Conservation (phyloP, 2,113 vertebrate species). For the Mungos mungo region DNA sequence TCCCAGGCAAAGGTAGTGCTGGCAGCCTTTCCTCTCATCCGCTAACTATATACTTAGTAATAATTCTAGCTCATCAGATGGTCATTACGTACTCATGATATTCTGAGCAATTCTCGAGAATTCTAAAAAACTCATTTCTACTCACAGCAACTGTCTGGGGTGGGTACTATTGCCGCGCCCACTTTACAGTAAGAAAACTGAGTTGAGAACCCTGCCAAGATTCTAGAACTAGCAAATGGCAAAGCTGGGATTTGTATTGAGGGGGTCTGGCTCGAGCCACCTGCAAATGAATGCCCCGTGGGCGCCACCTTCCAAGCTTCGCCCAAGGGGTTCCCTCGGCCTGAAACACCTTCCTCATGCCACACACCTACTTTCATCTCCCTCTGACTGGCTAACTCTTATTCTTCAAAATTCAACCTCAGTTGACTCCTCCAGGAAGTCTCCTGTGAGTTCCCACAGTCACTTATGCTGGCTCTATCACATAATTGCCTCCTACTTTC, state of each 20-base stretch:
- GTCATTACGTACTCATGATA: not conserved
- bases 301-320: not conserved
- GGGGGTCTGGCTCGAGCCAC: too few species aligned
- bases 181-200: not conserved
- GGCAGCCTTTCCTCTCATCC: not conserved
- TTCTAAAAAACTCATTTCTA: not conserved
- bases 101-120: not conserved
- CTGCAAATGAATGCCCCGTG: too few species aligned
- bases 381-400: not conserved
- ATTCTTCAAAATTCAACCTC: not conserved
- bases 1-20: not conserved
- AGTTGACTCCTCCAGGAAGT: not conserved
- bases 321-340: not conserved
- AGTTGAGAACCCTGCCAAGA: not conserved
- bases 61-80: not conserved
- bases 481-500: not conserved
- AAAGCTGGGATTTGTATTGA: not conserved
- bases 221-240: not conserved
- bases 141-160: not conserved
- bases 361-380: too few species aligned
- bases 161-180: accelerated
- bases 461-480: not conserved
- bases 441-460: not conserved
- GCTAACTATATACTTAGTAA: not conserved
- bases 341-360: not conserved